A percentile compares a stretch with the other conserved stretches of the same genome.
phyloP scores from a whole-genome alignment of 2,113 vertebrate genomes.

The Zapus hudsonius region DNA sequence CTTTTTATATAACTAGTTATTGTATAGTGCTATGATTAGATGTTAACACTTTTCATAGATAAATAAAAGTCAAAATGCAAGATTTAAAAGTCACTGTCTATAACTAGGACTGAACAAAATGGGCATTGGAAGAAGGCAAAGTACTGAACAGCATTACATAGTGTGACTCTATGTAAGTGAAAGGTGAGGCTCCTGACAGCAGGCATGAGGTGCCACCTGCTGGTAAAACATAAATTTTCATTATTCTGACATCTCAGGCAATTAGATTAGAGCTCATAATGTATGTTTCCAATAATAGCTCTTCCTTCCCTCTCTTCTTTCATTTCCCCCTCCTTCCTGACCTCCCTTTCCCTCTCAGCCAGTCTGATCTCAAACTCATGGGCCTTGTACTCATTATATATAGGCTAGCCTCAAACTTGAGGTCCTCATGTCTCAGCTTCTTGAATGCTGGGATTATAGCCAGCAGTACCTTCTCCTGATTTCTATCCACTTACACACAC shows the following conservation, averaged over 20 bases:
- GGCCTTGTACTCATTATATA: too few relatives aligned
- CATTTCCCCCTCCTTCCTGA: neutral
- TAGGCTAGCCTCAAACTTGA: neutral
- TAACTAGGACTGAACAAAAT: constrained; percentile 23
- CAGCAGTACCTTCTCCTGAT: neutral
- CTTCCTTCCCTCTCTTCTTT: neutral
- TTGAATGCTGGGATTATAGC: neutral
- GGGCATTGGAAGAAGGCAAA: neutral
- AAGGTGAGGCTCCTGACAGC: neutral
- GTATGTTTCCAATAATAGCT: neutral
- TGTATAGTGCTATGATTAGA: constrained; percentile 3
- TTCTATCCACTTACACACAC: neutral
- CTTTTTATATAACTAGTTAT: neutral
- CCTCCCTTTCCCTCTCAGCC: too few relatives aligned
- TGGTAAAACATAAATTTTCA: constrained; percentile 50
- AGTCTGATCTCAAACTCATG: neutral
- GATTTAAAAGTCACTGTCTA: neutral
- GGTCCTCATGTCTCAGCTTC: neutral
- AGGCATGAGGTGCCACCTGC: constrained; percentile 70
- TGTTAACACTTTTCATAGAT: constrained; percentile 37
- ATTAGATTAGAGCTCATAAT: neutral
- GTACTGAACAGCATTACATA: neutral
- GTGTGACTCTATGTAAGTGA: neutral
- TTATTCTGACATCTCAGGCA: constrained; percentile 1
- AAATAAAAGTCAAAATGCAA: constrained; percentile 8